Conservation (phyloP, 1,140 invertebrate genomes). For the Drosophila varians region DNA sequence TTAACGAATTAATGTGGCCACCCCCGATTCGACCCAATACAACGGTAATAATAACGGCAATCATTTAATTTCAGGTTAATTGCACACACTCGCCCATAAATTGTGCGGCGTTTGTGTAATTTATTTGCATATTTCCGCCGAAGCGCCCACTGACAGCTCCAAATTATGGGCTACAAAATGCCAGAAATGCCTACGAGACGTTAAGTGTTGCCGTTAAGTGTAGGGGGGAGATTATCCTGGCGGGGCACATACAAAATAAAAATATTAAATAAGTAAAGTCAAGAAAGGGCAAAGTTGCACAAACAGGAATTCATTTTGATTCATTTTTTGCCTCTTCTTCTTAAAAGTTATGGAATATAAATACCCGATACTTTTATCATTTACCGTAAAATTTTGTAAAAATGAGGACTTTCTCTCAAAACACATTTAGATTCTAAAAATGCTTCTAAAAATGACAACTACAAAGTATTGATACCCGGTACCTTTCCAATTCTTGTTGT, state of each 20-base stretch:
- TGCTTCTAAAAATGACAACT: no score
- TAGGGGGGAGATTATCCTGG: no score
- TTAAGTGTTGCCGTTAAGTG: no score
- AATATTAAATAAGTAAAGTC: not conserved
- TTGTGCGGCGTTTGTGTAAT: constrained; percentile 57
- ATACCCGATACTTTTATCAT: not conserved
- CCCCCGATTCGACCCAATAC: not conserved
- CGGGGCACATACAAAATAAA: not conserved
- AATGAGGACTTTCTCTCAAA: no score
- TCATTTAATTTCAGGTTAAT: constrained; percentile 78
- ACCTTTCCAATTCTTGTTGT: no score
- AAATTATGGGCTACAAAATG: constrained; percentile 74
- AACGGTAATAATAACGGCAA: constrained; percentile 46
- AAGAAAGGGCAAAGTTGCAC: not conserved
- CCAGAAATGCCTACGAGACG: constrained; percentile 40
- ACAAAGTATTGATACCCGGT: no score
- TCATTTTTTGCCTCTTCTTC: no score
- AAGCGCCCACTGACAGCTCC: constrained; percentile 55
- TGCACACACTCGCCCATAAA: constrained; percentile 62
- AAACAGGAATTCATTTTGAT: no score
- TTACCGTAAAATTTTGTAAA: not conserved
- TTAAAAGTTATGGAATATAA: not conserved
- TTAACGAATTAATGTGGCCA: constrained; percentile 5
- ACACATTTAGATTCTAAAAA: no score
- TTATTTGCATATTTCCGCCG: constrained; percentile 67